Base-by-base conservation (phyloP, 2,888 invertebrate genomes). In the Lingula anatina region DNA sequence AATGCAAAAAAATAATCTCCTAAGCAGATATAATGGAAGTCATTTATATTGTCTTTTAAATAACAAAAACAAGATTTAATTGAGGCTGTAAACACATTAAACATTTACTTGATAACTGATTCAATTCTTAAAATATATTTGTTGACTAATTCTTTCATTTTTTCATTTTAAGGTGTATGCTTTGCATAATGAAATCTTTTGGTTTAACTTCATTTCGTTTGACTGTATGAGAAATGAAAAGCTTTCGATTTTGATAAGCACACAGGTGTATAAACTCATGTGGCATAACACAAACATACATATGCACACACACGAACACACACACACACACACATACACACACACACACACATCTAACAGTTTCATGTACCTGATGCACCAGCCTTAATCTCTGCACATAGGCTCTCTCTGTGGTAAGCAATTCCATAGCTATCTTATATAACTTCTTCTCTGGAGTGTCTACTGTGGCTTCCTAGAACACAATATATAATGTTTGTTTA, bases 351-450 rank as follows among this genome's bases (percentile, higher is more conserved):
- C 9, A 31, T 31, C 15, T 31, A 31, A 12, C 15, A 31, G 15
- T 31, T n/a, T n/a, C 9, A 23, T 35, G 25, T 58, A 84, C 83
- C 78, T 85, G 83, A 61, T 84, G 84, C 39, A 85, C 80, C 18
- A 85, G 75, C 47, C 81, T 80, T 37, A 85, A 71, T 57, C 83
- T 79, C 41, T 77, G 75, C 1, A 85, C 84, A 62, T 85, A 85
- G 50, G 82, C 80, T 51, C 81, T 77, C 64, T 85, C 85, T 1
- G 84, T 83, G 7, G 80, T 79, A 9, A 84, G 73, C 27, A 85
- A 71, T 62, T 85, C 85, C 47, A 81, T 78, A 5, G 83, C 84
- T n/a, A 82, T 80, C 55, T 76, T 75, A 60, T 76, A 70, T n/a
- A 66, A 56, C 52, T 66, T 71, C 52, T 61, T 59, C 31, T 48